Percentiles rank a stretch among this genome's conserved stretches.
Evolutionary conservation across 2,888 invertebrate genomes (phyloP).

Genomic region (Sclerodermus sp.): DNA sequence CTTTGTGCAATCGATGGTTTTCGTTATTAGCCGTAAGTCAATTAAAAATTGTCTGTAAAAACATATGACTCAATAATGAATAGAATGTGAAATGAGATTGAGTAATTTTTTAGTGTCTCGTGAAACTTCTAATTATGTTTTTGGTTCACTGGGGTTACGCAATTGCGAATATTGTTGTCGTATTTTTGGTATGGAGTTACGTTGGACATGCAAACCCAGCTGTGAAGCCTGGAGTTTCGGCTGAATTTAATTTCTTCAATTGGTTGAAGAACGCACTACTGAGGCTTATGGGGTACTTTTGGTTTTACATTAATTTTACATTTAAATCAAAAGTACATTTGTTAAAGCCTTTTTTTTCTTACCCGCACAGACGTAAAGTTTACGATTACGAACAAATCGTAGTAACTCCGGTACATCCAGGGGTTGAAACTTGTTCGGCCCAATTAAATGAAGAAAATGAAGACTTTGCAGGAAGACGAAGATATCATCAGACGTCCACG

Average conservation of each 20-base stretch:
- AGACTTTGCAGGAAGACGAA: conserved; percentile 88
- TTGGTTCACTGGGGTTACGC: conserved; percentile 94
- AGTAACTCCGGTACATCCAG: conserved; percentile 80
- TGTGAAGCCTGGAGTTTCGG: conserved; percentile 87
- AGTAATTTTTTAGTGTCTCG: conserved; percentile 70
- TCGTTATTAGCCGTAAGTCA: conserved; percentile 82
- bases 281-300: conserved; percentile 73
- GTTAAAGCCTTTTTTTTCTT: conserved; percentile 37
- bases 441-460: conserved; percentile 93
- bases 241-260: conserved; percentile 78
- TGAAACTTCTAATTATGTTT: conserved; percentile 88
- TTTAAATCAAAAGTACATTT: not conserved
- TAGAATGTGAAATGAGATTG: not conserved
- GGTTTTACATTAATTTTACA: too few relatives aligned
- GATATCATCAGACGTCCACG: conserved; percentile 90
- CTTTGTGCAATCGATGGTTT: conserved; percentile 92
- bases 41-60: not conserved
- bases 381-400: conserved; percentile 85
- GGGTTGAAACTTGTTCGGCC: conserved; percentile 77
- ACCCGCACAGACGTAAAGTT: conserved; percentile 77
- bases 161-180: conserved; percentile 76
- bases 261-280: conserved; percentile 76
- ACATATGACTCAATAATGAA: not conserved
- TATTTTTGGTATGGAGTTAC: conserved; percentile 89
- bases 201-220: conserved; percentile 95